These are phyloP conservation scores for Stegana nigrithorax DNA, from an alignment of 2,888 invertebrate species.

Conservation along the genomic window DNA sequence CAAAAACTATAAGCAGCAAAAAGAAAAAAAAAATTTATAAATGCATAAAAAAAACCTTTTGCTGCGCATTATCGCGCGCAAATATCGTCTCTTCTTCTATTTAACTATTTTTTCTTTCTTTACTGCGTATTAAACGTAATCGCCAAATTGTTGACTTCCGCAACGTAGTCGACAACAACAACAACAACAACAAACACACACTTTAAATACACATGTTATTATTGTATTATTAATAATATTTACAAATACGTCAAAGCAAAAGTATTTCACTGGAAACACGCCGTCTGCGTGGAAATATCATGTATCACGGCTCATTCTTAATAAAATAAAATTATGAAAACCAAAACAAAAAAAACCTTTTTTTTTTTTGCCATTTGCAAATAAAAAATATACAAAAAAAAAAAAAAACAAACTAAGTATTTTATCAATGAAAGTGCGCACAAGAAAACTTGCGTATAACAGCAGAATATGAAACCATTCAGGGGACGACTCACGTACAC, in stretches of 20 bases:
- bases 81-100: not conserved
- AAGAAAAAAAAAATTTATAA: too few relatives aligned
- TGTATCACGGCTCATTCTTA: conserved; percentile 28
- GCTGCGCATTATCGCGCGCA: conserved; percentile 3
- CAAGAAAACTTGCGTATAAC: too few relatives aligned
- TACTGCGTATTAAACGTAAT: conserved; percentile 30
- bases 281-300: conserved; percentile 35
- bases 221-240: conserved; percentile 24
- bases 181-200: conserved; percentile 21
- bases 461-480: too few relatives aligned
- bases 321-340: not conserved
- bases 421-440: too few relatives aligned
- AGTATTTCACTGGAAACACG: conserved; percentile 31
- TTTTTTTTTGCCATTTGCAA: too few relatives aligned
- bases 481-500: too few relatives aligned
- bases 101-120: conserved; percentile 24
- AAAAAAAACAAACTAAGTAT: too few relatives aligned
- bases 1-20: too few relatives aligned
- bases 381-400: not conserved
- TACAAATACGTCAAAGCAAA: conserved; percentile 11
- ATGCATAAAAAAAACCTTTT: too few relatives aligned
- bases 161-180: conserved; percentile 24
- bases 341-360: too few relatives aligned
- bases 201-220: conserved; percentile 35
- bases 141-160: conserved; percentile 42